A percentile compares a stretch with the other conserved stretches of the same genome.
phyloP scores from a whole-genome alignment of 2,113 vertebrate genomes.

The Pungitius pungitius region DNA sequence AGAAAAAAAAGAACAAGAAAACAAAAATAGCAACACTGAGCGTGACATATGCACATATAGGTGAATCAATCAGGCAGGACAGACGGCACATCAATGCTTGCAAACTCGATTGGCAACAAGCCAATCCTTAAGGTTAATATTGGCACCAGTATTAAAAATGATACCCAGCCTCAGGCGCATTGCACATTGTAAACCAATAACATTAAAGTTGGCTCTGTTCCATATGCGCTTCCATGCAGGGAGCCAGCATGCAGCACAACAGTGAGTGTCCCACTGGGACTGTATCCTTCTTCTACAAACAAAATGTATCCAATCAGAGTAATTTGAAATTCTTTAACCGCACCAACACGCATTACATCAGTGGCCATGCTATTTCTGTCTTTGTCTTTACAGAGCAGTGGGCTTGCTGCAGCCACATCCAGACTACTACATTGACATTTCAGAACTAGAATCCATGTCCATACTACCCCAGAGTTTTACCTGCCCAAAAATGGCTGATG shows the following conservation, averaged over 20 bases:
- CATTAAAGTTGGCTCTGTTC: background rate
- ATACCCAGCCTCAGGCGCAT: background rate
- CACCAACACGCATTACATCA: background rate
- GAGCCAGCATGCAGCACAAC: background rate
- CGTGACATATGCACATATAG: too few species aligned
- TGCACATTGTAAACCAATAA: background rate
- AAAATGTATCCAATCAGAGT: background rate
- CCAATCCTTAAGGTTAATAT: background rate
- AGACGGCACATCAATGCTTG: too few species aligned
- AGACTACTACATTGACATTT: too few species aligned
- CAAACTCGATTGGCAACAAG: too few species aligned
- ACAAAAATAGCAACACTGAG: too few species aligned
- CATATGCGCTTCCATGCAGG: background rate
- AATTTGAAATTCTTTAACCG: background rate
- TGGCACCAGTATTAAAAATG: background rate
- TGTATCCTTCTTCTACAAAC: background rate
- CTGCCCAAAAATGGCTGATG: too few species aligned
- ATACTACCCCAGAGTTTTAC: too few species aligned
- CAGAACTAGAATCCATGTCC: too few species aligned
- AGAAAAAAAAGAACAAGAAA: too few species aligned
- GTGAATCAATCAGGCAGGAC: too few species aligned
- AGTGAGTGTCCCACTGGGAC: background rate
- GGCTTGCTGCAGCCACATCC: too few species aligned
- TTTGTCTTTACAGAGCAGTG: background rate
- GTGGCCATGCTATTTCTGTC: background rate